These are phyloP conservation scores for Mallotus villosus DNA, from an alignment of 2,797 vertebrate genomes.

Conservation along the genomic window DNA sequence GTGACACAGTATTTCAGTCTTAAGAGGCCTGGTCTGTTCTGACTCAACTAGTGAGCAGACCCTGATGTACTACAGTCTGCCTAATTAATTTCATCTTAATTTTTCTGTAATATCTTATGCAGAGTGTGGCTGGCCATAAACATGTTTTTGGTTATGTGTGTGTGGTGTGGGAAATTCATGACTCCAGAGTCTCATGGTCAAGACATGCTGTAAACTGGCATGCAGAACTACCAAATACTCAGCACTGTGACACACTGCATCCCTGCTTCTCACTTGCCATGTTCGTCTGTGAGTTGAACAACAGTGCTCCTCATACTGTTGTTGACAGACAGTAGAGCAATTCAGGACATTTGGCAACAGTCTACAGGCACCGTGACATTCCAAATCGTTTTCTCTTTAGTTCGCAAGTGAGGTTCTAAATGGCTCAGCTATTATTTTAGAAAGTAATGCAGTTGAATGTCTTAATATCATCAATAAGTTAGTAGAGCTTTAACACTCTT, in stretches of 20 bases:
- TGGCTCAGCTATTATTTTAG: background rate
- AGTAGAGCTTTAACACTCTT: no score
- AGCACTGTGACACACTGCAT: background rate
- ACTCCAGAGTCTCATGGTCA: background rate
- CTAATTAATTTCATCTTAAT: slow-evolving; percentile 40
- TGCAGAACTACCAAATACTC: background rate
- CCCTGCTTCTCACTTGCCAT: slow-evolving; percentile 17
- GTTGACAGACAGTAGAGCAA: slow-evolving; percentile 20
- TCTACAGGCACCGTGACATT: slow-evolving; percentile 10
- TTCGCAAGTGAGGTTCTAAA: slow-evolving; percentile 3
- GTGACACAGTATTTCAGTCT: slow-evolving; percentile 55
- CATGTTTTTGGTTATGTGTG: background rate
- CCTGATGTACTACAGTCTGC: slow-evolving; percentile 49
- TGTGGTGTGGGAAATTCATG: background rate
- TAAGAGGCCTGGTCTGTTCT: slow-evolving; percentile 38
- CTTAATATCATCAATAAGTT: no score
- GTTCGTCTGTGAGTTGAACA: slow-evolving; percentile 7
- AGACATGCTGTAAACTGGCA: background rate
- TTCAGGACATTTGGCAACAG: slow-evolving; percentile 18
- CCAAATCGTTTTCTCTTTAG: slow-evolving; percentile 3
- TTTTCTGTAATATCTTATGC: no score
- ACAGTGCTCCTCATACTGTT: background rate
- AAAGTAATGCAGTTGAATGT: background rate
- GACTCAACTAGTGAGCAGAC: slow-evolving; percentile 7
- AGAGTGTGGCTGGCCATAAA: background rate